A percentile compares a stretch with the other conserved stretches of the same genome.
phyloP scores from a whole-genome alignment of 2,797 vertebrate genomes.

The Ptychobarbus kaznakovi region DNA sequence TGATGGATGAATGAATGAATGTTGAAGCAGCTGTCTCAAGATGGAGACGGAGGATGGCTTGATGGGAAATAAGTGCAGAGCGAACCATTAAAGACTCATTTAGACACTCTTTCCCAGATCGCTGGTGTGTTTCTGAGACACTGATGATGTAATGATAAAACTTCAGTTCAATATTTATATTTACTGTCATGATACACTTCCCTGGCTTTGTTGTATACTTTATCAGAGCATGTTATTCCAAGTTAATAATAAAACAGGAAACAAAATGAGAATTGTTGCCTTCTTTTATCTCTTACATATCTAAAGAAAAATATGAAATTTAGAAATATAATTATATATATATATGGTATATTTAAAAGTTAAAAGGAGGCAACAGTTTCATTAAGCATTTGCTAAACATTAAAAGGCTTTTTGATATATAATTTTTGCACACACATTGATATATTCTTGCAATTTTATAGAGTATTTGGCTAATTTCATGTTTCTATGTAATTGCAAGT shows the following conservation, averaged over 20 bases:
- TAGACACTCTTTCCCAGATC: not conserved
- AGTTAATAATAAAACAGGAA: not conserved
- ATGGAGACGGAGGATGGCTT: not conserved
- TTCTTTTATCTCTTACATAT: not conserved
- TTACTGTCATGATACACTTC: not conserved
- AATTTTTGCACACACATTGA: too few relatives aligned
- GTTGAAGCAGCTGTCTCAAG: not conserved
- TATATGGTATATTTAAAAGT: too few relatives aligned
- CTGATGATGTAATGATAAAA: too few relatives aligned
- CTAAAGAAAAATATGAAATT: too few relatives aligned
- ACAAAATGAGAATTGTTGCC: not conserved
- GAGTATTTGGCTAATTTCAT: not conserved
- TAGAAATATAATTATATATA: too few relatives aligned
- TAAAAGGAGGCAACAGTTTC: too few relatives aligned
- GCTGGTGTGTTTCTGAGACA: not conserved
- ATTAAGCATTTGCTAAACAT: too few relatives aligned
- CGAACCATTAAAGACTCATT: not conserved
- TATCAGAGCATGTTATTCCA: not conserved
- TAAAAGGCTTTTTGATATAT: too few relatives aligned
- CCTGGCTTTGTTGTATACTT: not conserved
- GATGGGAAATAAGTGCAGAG: slow-evolving; percentile 3
- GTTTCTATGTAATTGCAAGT: not conserved
- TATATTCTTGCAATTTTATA: too few relatives aligned
- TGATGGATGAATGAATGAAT: not conserved
- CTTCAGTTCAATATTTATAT: not conserved